These are phyloP conservation scores for Pogonomyrmex barbatus DNA, from an alignment of 1,140 invertebrate genomes.

Conservation along the genomic window DNA sequence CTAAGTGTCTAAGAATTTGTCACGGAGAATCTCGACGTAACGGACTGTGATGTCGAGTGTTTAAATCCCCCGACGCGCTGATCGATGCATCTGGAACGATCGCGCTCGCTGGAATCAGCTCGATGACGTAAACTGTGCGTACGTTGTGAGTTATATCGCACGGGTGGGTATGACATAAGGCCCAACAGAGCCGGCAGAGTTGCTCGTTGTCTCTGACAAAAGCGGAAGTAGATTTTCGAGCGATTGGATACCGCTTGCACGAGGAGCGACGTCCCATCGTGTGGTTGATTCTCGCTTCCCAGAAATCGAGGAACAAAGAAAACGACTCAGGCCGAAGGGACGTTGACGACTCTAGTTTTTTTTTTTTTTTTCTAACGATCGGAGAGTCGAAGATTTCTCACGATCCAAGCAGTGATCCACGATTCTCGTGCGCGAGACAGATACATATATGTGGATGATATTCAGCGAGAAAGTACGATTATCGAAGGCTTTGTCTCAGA, in stretches of 20 bases:
- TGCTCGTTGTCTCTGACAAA: not conserved
- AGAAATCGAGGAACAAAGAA: not conserved
- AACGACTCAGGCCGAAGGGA: not conserved
- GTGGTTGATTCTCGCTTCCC: not conserved
- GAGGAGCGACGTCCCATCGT: not conserved
- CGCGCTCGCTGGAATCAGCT: not conserved
- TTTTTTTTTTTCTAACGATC: not conserved
- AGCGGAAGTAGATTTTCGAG: not conserved
- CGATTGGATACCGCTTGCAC: not conserved
- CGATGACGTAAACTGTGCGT: not conserved
- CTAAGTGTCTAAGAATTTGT: not conserved
- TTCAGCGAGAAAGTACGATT: not conserved
- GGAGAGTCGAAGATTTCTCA: not conserved
- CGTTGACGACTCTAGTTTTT: not conserved
- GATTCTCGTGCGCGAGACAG: not conserved
- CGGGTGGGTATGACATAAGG: not conserved
- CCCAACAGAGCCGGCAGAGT: not conserved
- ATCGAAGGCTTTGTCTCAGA: not conserved
- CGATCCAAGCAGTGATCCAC: not conserved
- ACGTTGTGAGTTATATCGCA: not conserved
- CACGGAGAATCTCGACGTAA: not conserved
- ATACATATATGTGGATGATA: constrained; percentile 34
- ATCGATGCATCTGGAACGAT: not conserved
- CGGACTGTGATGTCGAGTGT: not conserved
- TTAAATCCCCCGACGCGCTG: not conserved